phyloP scores from a whole-genome alignment of 1,140 invertebrate genomes.

The Trachymyrmex septentrionalis region DNA sequence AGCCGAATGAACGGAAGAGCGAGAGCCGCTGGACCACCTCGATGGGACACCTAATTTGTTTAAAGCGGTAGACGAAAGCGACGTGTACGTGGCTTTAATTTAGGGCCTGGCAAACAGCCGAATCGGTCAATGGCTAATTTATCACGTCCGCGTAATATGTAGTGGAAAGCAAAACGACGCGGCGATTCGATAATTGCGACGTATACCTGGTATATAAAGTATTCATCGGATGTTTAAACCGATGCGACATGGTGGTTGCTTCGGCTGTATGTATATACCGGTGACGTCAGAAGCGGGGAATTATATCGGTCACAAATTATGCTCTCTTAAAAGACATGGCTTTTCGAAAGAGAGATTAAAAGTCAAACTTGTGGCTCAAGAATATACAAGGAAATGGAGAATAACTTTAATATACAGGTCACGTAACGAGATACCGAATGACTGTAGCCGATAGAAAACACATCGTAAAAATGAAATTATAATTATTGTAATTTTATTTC shows the following conservation, averaged over 20 bases:
- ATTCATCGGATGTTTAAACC: not conserved
- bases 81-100: conserved; percentile 50
- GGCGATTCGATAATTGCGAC: conserved; percentile 32
- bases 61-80: conserved; percentile 44
- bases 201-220: not conserved
- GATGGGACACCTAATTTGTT: conserved; percentile 63
- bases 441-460: not conserved
- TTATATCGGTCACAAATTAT: not conserved
- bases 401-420: not conserved
- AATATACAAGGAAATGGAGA: not conserved
- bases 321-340: not conserved
- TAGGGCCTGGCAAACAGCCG: conserved; percentile 27
- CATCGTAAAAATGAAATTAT: conserved; percentile 4
- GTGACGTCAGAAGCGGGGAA: conserved; percentile 5
- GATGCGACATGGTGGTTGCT: not conserved
- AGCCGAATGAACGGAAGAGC: conserved; percentile 69
- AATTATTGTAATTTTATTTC: not conserved
- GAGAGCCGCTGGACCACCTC: conserved; percentile 59
- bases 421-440: not conserved
- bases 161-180: not conserved
- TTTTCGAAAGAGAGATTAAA: not conserved
- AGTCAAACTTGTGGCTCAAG: not conserved
- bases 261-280: not conserved
- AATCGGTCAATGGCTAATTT: conserved; percentile 32
- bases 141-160: conserved; percentile 33